Evolutionary conservation across 2,888 invertebrate species (phyloP).

Genomic region (Drosophila anomelani): DNA sequence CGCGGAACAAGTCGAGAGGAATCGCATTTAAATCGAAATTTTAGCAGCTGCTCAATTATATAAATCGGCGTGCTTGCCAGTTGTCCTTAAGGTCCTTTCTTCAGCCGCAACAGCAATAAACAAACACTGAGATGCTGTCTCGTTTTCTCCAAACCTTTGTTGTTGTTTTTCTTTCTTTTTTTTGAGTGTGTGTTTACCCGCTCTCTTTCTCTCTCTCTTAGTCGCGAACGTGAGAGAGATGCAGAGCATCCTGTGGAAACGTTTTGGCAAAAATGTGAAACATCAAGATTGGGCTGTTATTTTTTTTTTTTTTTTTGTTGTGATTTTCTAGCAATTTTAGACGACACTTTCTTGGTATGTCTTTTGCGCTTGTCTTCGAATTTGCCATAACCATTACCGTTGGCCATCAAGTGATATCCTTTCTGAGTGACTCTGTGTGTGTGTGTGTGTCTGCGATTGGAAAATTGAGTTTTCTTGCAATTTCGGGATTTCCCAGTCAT

Average conservation of each 20-base stretch:
- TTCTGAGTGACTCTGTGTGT: neutral
- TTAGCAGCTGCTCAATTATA: constrained; percentile 30
- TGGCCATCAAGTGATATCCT: constrained; percentile 24
- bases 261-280: constrained; percentile 70
- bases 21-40: constrained; percentile 63
- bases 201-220: constrained; percentile 26
- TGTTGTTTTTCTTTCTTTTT: neutral
- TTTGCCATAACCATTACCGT: constrained; percentile 22
- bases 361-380: neutral
- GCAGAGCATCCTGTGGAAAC: constrained; percentile 49
- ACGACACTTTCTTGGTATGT: neutral
- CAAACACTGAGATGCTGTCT: constrained; percentile 19
- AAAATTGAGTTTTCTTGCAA: constrained; percentile 22
- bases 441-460: constrained; percentile 2
- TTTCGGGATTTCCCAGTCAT: constrained; percentile 1
- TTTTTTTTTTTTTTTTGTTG: neutral
- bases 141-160: no score
- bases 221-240: neutral
- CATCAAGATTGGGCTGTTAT: constrained; percentile 52
- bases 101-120: constrained; percentile 18
- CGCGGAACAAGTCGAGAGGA: constrained; percentile 59
- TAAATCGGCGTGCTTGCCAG: constrained; percentile 14
- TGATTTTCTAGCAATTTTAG: constrained; percentile 5
- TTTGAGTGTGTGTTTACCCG: constrained; percentile 15
- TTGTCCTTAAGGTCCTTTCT: constrained; percentile 5